phyloP scores from a whole-genome alignment of 2,888 invertebrate species.

The Oxycera nigricornis region DNA sequence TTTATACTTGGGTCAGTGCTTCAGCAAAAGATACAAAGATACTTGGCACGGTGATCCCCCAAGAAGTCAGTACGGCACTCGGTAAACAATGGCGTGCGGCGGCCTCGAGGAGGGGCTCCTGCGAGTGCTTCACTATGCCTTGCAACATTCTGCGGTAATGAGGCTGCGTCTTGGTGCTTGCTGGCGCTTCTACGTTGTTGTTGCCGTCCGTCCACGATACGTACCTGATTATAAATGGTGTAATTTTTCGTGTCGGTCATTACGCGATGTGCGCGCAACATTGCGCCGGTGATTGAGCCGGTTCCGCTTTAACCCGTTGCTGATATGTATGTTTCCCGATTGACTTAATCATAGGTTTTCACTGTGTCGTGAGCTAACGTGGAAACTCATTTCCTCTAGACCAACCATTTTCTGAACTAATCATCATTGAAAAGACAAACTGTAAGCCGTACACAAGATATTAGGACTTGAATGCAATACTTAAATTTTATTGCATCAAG shows the following conservation, averaged over 20 bases:
- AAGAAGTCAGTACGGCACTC: neutral
- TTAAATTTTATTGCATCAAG: no score
- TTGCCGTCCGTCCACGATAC: neutral
- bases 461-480: no score
- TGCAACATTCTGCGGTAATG: constrained; percentile 15
- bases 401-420: no score
- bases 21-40: neutral
- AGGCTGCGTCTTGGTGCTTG: neutral
- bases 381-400: no score
- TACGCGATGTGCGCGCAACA: constrained; percentile 18
- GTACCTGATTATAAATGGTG: constrained; percentile 38
- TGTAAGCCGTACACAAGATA: no score
- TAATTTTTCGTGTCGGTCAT: constrained; percentile 29
- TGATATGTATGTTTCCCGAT: no score
- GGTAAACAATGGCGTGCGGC: neutral
- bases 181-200: neutral
- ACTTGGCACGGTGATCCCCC: neutral
- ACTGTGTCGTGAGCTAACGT: no score
- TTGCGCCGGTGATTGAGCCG: neutral
- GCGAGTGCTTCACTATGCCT: neutral
- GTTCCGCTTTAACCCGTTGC: constrained; percentile 26
- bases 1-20: constrained; percentile 30
- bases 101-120: neutral
- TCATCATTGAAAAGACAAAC: no score
- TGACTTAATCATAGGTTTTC: no score